Evolutionary conservation across 2,797 vertebrate genomes (phyloP).

Genomic region (Clamator glandarius): DNA sequence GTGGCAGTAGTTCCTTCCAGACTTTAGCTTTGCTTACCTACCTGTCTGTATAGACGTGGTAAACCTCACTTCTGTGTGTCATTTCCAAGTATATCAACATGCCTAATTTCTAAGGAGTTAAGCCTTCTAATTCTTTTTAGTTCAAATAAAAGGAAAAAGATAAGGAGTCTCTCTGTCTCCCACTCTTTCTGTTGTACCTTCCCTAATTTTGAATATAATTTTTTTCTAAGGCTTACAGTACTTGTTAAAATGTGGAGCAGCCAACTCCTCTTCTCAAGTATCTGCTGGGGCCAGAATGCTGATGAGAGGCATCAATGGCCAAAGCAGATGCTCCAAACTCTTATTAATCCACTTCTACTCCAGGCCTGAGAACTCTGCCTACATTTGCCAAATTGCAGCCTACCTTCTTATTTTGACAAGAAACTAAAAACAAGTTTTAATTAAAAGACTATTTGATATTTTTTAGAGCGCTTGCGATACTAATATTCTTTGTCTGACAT

Average conservation of each 20-base stretch:
- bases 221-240: not conserved
- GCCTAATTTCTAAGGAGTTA: not conserved
- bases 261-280: not conserved
- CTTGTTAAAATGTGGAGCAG: not conserved
- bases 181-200: not conserved
- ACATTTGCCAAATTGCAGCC: slow-evolving; percentile 10
- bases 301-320: not conserved
- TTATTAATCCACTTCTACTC: not conserved
- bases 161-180: not conserved
- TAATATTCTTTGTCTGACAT: slow-evolving; percentile 33
- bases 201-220: not conserved
- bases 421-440: slow-evolving; percentile 37
- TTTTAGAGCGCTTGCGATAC: not conserved
- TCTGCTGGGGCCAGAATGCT: not conserved
- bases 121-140: not conserved
- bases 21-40: not conserved
- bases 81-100: not conserved
- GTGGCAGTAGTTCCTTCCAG: not conserved
- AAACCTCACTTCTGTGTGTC: not conserved
- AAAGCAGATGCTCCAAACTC: not conserved
- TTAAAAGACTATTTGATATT: slow-evolving; percentile 23
- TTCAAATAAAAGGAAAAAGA: not conserved
- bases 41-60: not conserved
- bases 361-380: slow-evolving; percentile 1
- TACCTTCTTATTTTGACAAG: slow-evolving; percentile 41